phyloP scores from a whole-genome alignment of 2,888 invertebrate species.

The Amphiduros pacificus region DNA sequence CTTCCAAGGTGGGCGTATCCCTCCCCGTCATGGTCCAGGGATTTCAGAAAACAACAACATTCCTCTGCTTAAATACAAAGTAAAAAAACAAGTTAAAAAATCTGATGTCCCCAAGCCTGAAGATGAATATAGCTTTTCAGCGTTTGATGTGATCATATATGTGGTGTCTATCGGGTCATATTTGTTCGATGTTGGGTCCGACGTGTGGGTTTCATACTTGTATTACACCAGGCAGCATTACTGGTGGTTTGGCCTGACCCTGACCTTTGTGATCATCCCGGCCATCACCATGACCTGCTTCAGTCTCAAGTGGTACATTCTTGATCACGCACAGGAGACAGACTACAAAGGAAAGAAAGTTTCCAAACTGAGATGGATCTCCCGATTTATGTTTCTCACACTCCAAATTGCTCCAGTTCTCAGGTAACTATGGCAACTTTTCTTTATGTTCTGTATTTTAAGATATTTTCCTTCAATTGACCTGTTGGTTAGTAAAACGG shows the following conservation, averaged over 20 bases:
- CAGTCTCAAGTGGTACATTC: conserved; percentile 13
- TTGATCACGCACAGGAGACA: conserved; percentile 4
- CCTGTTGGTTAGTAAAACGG: too few relatives aligned
- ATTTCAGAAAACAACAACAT: too few relatives aligned
- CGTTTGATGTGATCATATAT: conserved; percentile 1
- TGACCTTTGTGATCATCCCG: conserved; percentile 11
- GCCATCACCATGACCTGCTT: conserved; percentile 10
- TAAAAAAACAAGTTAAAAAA: too few relatives aligned
- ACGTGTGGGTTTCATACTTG: conserved; percentile 14
- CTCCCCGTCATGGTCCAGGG: too few relatives aligned
- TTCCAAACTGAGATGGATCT: conserved; percentile 19
- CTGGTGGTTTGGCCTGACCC: conserved; percentile 19
- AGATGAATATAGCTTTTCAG: too few relatives aligned
- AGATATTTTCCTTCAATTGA: too few relatives aligned
- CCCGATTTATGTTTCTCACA: conserved; percentile 19
- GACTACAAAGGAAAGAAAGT: not conserved
- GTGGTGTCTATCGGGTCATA: conserved; percentile 16
- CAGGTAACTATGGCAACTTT: conserved; percentile 13
- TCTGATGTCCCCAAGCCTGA: too few relatives aligned
- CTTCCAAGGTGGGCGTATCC: too few relatives aligned
- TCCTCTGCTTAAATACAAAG: too few relatives aligned
- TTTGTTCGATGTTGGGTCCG: conserved; percentile 16
- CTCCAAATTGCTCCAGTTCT: conserved; percentile 25
- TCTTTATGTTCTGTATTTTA: too few relatives aligned
- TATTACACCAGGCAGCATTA: conserved; percentile 13